Percentiles rank a stretch among this genome's conserved stretches.
Conservation (phyloP, 92 coral and sea anemone species). For the Micromussa lordhowensis region DNA sequence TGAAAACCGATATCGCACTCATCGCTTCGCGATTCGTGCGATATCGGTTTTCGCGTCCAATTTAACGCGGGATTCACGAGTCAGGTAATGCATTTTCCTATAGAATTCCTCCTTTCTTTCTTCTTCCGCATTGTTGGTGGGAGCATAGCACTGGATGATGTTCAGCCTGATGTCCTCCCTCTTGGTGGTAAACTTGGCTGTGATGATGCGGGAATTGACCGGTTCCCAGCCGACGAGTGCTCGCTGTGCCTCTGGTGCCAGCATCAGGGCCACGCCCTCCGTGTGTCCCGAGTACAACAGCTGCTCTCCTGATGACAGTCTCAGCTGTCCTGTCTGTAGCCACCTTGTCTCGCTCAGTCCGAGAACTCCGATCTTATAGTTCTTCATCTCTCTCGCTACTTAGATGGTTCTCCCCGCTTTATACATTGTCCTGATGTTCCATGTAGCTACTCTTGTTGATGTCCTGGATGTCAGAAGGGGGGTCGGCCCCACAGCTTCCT, state of each 20-base stretch:
- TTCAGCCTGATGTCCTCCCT: conserved; percentile 13
- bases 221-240: too few species aligned
- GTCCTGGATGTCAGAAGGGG: neutral
- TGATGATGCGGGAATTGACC: conserved; percentile 12
- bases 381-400: conserved; percentile 13
- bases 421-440: neutral
- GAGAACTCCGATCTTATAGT: neutral
- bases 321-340: conserved; percentile 29
- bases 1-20: too few species aligned
- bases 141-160: neutral
- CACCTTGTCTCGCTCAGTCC: conserved; percentile 11
- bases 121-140: too few species aligned
- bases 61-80: too few species aligned
- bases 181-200: conserved; percentile 12
- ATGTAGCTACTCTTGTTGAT: neutral
- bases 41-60: too few species aligned
- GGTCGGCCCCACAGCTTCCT: neutral
- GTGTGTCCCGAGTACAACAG: too few species aligned
- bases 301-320: neutral
- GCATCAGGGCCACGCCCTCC: too few species aligned
- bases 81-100: too few species aligned
- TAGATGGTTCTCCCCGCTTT: neutral
- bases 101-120: too few species aligned
- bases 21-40: too few species aligned
- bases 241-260: too few species aligned